phyloP scores from a whole-genome alignment of 1,140 invertebrate genomes.

The Drosophila busckii region DNA sequence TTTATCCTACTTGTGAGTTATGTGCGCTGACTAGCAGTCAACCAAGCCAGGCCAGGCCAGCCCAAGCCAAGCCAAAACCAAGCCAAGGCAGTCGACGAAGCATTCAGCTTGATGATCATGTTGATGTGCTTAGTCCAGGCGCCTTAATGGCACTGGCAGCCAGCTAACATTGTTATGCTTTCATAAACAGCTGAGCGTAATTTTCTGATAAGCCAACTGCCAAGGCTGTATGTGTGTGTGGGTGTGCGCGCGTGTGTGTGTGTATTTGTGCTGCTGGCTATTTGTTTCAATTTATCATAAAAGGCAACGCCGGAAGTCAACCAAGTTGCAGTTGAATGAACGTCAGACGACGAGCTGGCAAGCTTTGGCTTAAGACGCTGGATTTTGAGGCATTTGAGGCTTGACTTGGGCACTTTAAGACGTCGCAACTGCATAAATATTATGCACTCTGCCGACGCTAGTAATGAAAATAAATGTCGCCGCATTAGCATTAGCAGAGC shows the following conservation, averaged over 20 bases:
- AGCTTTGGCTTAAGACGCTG: conserved; percentile 53
- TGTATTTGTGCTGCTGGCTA: conserved; percentile 45
- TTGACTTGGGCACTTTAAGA: conserved; percentile 18
- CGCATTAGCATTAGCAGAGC: conserved; percentile 20
- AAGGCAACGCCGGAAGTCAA: conserved; percentile 73
- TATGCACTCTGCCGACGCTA: conserved; percentile 33
- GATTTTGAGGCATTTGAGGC: conserved; percentile 37
- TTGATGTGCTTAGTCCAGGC: conserved; percentile 47
- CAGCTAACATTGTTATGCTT: conserved; percentile 72
- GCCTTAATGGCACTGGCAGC: conserved; percentile 43
- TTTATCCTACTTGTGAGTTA: conserved; percentile 76
- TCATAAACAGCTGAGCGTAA: conserved; percentile 76
- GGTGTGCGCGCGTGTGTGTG: conserved; percentile 16
- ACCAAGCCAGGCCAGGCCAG: conserved; percentile 28
- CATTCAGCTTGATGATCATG: conserved; percentile 70
- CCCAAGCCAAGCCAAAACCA: conserved; percentile 2
- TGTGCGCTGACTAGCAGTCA: conserved; percentile 52
- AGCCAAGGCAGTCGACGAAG: conserved; percentile 16
- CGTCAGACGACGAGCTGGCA: conserved; percentile 48
- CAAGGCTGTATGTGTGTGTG: conserved; percentile 14
- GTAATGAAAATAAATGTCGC: conserved; percentile 59
- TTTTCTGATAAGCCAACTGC: conserved; percentile 71
- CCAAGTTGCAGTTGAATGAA: conserved; percentile 72
- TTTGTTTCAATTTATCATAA: conserved; percentile 77
- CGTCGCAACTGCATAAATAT: conserved; percentile 45